Base-by-base conservation (phyloP, 2,797 vertebrate species). In the Labroides dimidiatus region DNA sequence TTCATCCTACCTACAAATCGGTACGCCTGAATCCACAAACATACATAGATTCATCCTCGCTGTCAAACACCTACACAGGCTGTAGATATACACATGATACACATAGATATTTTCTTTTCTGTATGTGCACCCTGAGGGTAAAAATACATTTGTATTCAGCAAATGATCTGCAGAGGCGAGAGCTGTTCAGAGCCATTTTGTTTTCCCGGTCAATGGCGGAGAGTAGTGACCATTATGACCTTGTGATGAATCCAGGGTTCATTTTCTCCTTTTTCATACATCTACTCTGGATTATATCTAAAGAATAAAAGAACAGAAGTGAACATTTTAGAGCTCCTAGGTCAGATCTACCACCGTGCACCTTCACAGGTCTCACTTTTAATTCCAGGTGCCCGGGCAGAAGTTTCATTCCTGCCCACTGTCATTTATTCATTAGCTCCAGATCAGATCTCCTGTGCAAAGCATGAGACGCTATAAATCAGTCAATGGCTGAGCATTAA, bases 401-500 rank as follows among this genome's bases (percentile, higher is more conserved):
- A 94, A 89, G 92, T 95, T 94, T 95, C 93, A 95, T 95, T 95
- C 92, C 87, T 89, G 89, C 85, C 81, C 81, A 43, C 89, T 93
- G 94, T 95, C 95, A 96, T 95, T 96, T 96, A 96, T 96, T 96
- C 95, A 97, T 96, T 95, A 96, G 93, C 88, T 91, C 72, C 85
- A 75, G 55, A 95, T 94, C 92, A 91, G 92, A 93, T 89, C 91
- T 91, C 89, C 90, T 90, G 92, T 90, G 70, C 75, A 20, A 66
- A 81, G 89, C 90, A 81, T 82, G 93, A 94, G 92, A 91, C 81
- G 93, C 95, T 95, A 96, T 96, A 96, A 95, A 97, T 97, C 96
- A 96, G 90, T 90, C 92, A 91, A 91, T 89, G 93, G 85, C 87
- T 78, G 67, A 54, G 39, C 91, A 96, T 97, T 96, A 97, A 97